Evolutionary conservation across 2,113 vertebrate species (phyloP).

Genomic region (Phylloscopus trochiloides): DNA sequence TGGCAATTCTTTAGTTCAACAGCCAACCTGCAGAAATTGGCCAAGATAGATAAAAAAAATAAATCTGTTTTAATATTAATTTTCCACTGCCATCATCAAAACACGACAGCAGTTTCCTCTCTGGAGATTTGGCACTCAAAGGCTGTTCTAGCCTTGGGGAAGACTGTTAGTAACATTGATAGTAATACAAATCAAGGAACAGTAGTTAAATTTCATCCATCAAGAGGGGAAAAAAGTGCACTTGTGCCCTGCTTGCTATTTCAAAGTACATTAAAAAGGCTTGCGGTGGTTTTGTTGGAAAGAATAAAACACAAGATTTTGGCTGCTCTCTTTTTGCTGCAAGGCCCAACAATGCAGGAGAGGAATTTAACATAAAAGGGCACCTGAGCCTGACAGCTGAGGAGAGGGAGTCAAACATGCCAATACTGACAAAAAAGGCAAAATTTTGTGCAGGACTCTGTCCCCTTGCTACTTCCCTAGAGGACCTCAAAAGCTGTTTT

Average conservation of each 20-base stretch:
- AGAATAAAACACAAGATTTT: background rate
- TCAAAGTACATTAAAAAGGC: background rate
- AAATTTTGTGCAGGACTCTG: background rate
- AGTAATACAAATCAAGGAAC: constrained; percentile 40
- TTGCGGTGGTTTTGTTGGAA: background rate
- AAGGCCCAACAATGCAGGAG: background rate
- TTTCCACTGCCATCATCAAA: constrained; percentile 31
- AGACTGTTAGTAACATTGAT: background rate
- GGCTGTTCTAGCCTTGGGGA: background rate
- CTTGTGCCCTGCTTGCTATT: constrained; percentile 8
- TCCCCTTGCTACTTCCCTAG: background rate
- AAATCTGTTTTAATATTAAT: constrained; percentile 23
- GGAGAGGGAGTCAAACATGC: background rate
- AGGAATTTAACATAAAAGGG: background rate
- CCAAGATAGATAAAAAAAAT: background rate
- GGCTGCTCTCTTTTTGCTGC: background rate
- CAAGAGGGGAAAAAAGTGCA: background rate
- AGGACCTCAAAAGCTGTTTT: background rate
- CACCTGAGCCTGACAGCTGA: background rate
- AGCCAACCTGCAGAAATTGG: background rate
- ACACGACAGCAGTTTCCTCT: background rate
- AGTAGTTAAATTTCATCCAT: constrained; percentile 21
- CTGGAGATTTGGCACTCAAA: constrained; percentile 17
- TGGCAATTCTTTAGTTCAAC: background rate
- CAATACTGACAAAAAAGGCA: background rate